Percentiles rank a stretch among this genome's conserved stretches.
phyloP scores from a whole-genome alignment of 1,140 invertebrate species.

The Zophobas morio region DNA sequence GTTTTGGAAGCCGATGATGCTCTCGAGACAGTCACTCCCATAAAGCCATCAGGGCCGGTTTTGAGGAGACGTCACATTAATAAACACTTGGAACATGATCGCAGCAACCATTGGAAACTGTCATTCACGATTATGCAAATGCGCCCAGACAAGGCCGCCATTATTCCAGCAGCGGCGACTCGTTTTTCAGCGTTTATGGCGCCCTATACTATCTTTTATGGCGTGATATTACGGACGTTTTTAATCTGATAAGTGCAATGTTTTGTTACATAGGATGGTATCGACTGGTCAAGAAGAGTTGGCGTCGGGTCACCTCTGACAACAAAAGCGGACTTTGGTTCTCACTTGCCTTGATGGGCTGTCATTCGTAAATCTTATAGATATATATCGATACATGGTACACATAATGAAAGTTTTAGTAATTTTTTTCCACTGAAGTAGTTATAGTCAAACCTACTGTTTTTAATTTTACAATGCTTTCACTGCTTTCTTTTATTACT shows the following conservation, averaged over 20 bases:
- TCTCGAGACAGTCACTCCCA: slow-evolving; percentile 50
- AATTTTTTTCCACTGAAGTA: too few species aligned
- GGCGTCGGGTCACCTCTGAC: too few species aligned
- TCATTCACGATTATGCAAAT: slow-evolving; percentile 59
- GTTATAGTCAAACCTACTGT: too few species aligned
- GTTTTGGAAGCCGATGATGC: slow-evolving; percentile 53
- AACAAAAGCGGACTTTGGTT: too few species aligned
- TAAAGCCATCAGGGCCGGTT: slow-evolving; percentile 50
- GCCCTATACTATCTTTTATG: slow-evolving; percentile 35
- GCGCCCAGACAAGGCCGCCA: slow-evolving; percentile 43
- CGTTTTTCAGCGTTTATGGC: slow-evolving; percentile 41
- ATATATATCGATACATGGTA: too few species aligned
- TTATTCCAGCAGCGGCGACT: slow-evolving; percentile 45
- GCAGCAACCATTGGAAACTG: slow-evolving; percentile 55
- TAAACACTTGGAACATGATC: slow-evolving; percentile 58
- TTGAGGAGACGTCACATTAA: slow-evolving; percentile 56
- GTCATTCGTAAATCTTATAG: too few species aligned
- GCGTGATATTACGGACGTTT: slow-evolving; percentile 46
- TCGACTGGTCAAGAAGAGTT: neutral
- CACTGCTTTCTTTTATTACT: too few species aligned
- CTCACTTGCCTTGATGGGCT: too few species aligned
- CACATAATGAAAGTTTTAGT: too few species aligned
- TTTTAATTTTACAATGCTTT: too few species aligned
- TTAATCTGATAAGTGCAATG: slow-evolving; percentile 52
- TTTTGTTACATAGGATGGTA: slow-evolving; percentile 37